Percentiles rank a stretch among this genome's conserved stretches.
phyloP scores from a whole-genome alignment of 1,140 invertebrate genomes.

The Brachionus angularis region DNA sequence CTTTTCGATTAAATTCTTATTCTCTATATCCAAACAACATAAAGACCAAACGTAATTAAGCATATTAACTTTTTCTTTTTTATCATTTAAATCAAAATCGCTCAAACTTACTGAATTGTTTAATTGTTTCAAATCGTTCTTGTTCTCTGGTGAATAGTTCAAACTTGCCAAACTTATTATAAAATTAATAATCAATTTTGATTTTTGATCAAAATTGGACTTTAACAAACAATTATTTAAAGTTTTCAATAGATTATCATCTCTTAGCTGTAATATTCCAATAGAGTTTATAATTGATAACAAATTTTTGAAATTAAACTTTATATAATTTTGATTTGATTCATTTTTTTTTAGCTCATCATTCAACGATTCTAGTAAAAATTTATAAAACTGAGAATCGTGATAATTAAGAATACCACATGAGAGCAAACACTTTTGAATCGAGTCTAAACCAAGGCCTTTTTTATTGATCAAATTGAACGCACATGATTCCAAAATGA shows the following conservation, averaged over 20 bases:
- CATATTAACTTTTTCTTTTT: background rate
- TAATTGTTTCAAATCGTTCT: background rate
- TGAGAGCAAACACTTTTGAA: conserved; percentile 37
- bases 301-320: conserved; percentile 14
- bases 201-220: too few relatives aligned
- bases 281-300: conserved; percentile 17
- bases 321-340: background rate
- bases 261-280: conserved; percentile 30
- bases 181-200: background rate
- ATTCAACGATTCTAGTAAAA: background rate
- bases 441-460: conserved; percentile 5
- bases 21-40: background rate
- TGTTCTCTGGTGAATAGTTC: background rate
- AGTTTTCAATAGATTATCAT: background rate
- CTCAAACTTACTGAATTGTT: background rate
- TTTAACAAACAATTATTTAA: background rate
- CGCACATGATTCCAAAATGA: conserved; percentile 19
- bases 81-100: conserved; percentile 1
- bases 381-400: conserved; percentile 27
- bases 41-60: conserved; percentile 23
- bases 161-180: background rate
- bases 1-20: background rate
- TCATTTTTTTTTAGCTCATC: background rate
- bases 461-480: conserved; percentile 26
- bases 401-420: conserved; percentile 26